phyloP scores from a whole-genome alignment of 2,797 vertebrate species.

The Cyclura pinguis region DNA sequence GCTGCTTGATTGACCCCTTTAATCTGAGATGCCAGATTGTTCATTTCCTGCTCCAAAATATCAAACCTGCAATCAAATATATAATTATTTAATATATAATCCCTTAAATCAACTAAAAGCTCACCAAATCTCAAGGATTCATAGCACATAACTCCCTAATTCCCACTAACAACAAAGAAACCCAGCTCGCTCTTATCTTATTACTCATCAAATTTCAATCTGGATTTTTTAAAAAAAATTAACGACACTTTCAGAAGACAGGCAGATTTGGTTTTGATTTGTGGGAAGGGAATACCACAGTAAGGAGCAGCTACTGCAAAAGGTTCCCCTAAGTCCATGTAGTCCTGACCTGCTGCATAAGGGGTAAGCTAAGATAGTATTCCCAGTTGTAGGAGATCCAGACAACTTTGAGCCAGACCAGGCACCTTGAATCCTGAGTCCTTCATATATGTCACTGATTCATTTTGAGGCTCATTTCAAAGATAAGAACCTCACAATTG shows the following conservation, averaged over 20 bases:
- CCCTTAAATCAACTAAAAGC: not conserved
- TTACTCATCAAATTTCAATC: not conserved
- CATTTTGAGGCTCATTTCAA: not conserved
- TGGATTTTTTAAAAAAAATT: not conserved
- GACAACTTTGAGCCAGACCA: not conserved
- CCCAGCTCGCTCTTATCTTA: not conserved
- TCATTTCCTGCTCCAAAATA: constrained; percentile 92
- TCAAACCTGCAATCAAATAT: constrained; percentile 83
- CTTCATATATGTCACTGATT: not conserved
- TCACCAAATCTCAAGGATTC: not conserved
- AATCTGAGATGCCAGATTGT: constrained; percentile 85
- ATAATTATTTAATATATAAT: not conserved
- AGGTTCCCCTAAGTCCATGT: not conserved
- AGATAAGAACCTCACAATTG: not conserved
- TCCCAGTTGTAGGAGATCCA: not conserved
- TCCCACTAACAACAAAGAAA: not conserved
- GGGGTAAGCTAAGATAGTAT: not conserved
- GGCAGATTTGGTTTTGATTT: not conserved
- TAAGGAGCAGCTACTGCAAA: not conserved
- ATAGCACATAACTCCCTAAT: not conserved
- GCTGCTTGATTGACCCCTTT: constrained; percentile 88
- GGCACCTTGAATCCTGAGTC: not conserved
- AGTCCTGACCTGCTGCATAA: not conserved
- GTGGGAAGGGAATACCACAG: not conserved
- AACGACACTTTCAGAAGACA: not conserved